Conservation (phyloP, 2,888 invertebrate genomes). For the Altica lythri region DNA sequence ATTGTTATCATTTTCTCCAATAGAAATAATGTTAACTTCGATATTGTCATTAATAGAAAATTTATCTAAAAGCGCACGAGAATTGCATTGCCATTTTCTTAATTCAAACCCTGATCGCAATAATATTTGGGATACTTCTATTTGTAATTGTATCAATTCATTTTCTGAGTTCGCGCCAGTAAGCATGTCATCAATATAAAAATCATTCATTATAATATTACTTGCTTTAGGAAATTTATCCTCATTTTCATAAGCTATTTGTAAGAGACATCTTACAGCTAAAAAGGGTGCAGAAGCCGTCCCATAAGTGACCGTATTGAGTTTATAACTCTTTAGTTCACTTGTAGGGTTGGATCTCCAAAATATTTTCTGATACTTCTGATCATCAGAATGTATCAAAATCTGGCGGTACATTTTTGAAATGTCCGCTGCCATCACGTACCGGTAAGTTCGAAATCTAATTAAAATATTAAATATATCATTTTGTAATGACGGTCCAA, state of each 20-base stretch:
- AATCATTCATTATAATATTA: constrained; percentile 9
- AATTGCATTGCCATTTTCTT: background rate
- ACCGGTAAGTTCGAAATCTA: constrained; percentile 1
- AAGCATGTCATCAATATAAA: constrained; percentile 25
- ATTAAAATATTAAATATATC: constrained; percentile 6
- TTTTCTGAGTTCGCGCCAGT: constrained; percentile 10
- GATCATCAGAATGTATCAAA: no score
- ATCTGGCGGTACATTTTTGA: no score
- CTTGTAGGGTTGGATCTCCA: constrained; percentile 18
- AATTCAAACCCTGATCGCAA: background rate
- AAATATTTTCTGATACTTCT: constrained; percentile 13
- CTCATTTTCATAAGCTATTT: constrained; percentile 13
- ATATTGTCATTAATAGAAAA: background rate
- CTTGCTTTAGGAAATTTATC: constrained; percentile 1
- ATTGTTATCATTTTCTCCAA: background rate
- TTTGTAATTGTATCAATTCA: background rate
- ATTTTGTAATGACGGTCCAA: constrained; percentile 24
- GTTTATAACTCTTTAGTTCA: constrained; percentile 15
- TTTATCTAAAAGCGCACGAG: background rate
- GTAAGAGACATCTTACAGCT: constrained; percentile 17
- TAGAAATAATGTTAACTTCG: background rate
- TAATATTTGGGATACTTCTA: background rate
- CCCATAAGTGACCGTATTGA: constrained; percentile 30
- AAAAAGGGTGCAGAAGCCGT: constrained; percentile 26
- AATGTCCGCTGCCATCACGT: background rate